Evolutionary conservation across 2,113 vertebrate species (phyloP), one percentile per base, ranked within the genome.

Genomic region (Chascanopsetta lugubris): DNA sequence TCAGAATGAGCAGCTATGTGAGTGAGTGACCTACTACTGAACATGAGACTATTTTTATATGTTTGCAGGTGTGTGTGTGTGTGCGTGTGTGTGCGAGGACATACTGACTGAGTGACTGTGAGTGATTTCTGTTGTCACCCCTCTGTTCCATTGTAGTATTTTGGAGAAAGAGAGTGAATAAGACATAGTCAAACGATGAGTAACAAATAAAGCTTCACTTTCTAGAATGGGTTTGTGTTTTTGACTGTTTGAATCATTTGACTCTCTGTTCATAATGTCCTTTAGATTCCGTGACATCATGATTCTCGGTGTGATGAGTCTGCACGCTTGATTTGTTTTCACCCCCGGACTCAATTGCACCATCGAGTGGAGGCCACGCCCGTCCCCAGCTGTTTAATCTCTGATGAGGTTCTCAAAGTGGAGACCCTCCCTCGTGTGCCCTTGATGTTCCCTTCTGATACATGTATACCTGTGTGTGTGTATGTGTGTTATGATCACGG

Each of bases 171-270:
- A 8, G 46, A 56, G 50, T 27, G 49, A 36, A 11, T 50, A n/a
- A n/a, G 12, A 4, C 22, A 49, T 17, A 64, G 34, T 18, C 47
- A n/a, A 26, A 1, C 18, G 43, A 40, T 55, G 20, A 56, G 21
- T 42, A 72, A 73, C 57, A 59, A 80, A 82, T 76, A 84, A 88
- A 76, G 73, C n/a, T 72, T 54, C n/a, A 72, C 5, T 69, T 17
- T 79, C 77, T 69, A 6, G 20, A 3, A 10, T 17, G 32, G 12
- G 24, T 50, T 45, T 27, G 25, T 12, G 13, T 25, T 43, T n/a
- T 5, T 54, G 12, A 27, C n/a, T n/a, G 25, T 21, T 61, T 48
- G 11, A 38, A 29, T 65, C 49, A 5, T 32, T 50, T 13, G 15
- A 36, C 34, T n/a, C 11, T 36, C 11, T 36, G 2, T 32, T 32